Conservation (phyloP, 1,140 invertebrate species). For the Meloidogyne floridensis region DNA sequence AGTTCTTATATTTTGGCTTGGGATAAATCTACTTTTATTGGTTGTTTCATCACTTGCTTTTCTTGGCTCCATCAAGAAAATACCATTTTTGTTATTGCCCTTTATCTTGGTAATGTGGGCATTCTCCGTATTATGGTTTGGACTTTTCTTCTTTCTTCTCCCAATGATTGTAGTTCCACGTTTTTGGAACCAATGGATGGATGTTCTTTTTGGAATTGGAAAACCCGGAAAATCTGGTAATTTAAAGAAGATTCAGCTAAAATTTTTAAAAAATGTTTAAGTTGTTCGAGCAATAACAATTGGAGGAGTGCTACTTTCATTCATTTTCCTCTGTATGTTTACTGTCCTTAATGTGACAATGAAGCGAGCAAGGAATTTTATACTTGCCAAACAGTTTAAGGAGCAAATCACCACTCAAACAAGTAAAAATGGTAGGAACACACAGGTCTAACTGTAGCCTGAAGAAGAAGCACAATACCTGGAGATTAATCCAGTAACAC, state of each 20-base stretch:
- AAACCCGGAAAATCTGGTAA: conserved; percentile 5
- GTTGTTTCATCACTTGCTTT: neutral
- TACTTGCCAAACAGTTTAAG: neutral
- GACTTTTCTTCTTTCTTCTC: neutral
- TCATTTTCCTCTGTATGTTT: neutral
- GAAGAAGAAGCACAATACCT: neutral
- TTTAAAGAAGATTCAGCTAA: no score
- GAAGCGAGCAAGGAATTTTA: neutral
- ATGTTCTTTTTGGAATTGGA: conserved; percentile 9
- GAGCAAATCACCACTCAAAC: neutral
- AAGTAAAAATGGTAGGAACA: neutral
- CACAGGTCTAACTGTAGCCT: neutral
- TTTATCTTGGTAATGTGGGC: neutral
- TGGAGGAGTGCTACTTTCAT: neutral
- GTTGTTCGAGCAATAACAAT: neutral
- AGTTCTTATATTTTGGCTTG: neutral
- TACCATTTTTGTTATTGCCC: neutral
- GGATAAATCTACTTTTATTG: neutral
- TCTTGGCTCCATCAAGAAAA: neutral
- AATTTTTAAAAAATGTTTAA: neutral
- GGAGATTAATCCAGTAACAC: no score
- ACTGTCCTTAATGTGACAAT: neutral
- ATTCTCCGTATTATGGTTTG: neutral
- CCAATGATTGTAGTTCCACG: conserved; percentile 1
- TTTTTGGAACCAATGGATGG: neutral